Evolutionary conservation across 2,888 invertebrate species (phyloP), one percentile per base, ranked within the genome.

Genomic region (Embidobia sp.): DNA sequence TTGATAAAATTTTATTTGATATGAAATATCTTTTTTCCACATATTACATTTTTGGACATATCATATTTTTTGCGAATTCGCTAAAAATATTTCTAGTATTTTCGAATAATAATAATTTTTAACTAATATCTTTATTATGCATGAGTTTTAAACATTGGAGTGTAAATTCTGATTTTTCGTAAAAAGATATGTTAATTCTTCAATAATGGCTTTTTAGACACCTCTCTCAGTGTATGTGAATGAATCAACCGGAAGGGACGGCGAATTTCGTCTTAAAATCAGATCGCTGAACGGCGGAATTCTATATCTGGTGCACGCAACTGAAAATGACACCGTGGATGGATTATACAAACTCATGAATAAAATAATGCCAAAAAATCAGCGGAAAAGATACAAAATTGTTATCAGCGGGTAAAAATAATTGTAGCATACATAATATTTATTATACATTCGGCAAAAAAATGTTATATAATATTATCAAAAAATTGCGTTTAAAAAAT

Each of bases 321-420:
- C 83, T 3, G 82, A 84, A 0, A 81, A 86, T 10, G 86, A 88
- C 53, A 80, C 84, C 1, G 84, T 88, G 3, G 80, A 80, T 1
- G 82, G 66, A 35, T 81, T 88, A 27, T 87, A 88, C 40, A 84
- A 85, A n/a, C 74, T 87, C 57, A 74, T 88, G 77, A 85, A 88
- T 67, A 84, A 66, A 73, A 81, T 79, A 1, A 77, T 86, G 73
- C 35, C 81, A 13, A 84, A 79, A 11, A 73, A 79, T 15, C 81
- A 79, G 6, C 77, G 80, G 6, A 83, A 74, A 48, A 76, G 77
- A 48, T 88, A 87, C 49, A 87, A 87, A 75, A 85, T 88, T 61
- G 82, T 87, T 18, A 79, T 85, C 63, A 86, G 82, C 69, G 88
- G 88, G 88, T 88, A 80, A 81, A 46, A 37, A 22, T 22, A 22